Percentiles rank a stretch among this genome's conserved stretches.
Evolutionary conservation across 2,797 vertebrate genomes (phyloP).

Genomic region (Oceanodroma leucorhoa): DNA sequence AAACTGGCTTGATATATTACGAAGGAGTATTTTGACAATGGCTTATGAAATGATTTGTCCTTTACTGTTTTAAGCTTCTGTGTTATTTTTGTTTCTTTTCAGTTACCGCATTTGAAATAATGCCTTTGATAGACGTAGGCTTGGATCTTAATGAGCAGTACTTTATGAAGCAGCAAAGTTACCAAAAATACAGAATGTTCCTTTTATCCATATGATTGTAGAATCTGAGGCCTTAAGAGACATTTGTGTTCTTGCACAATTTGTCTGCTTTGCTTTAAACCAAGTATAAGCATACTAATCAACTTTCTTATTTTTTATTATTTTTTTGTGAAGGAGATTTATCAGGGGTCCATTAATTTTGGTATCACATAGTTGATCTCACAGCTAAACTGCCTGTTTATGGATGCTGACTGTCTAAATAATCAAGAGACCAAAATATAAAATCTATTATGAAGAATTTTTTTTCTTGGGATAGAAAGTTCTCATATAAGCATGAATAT

Average conservation of each 20-base stretch:
- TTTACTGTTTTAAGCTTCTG: background rate
- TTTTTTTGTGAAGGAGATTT: background rate
- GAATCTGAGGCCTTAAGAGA: background rate
- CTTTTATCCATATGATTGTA: background rate
- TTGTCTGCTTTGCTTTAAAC: slow-evolving; percentile 28
- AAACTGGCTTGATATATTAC: background rate
- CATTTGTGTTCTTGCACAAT: background rate
- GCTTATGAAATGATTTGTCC: background rate
- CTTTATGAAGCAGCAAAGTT: background rate
- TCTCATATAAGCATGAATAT: background rate
- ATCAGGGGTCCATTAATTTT: slow-evolving; percentile 39
- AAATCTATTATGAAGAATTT: background rate
- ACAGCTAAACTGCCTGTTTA: slow-evolving; percentile 56
- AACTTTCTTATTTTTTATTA: background rate
- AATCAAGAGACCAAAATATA: background rate
- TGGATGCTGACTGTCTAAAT: slow-evolving; percentile 57
- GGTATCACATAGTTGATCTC: slow-evolving; percentile 30
- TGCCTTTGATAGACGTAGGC: background rate
- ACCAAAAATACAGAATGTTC: background rate
- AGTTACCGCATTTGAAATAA: background rate
- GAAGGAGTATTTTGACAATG: background rate
- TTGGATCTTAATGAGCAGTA: background rate
- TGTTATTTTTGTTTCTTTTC: rapidly evolving
- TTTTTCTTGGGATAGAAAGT: background rate
- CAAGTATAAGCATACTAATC: background rate